phyloP scores from a whole-genome alignment of 1,140 invertebrate genomes.

The Drosophila seguyi region DNA sequence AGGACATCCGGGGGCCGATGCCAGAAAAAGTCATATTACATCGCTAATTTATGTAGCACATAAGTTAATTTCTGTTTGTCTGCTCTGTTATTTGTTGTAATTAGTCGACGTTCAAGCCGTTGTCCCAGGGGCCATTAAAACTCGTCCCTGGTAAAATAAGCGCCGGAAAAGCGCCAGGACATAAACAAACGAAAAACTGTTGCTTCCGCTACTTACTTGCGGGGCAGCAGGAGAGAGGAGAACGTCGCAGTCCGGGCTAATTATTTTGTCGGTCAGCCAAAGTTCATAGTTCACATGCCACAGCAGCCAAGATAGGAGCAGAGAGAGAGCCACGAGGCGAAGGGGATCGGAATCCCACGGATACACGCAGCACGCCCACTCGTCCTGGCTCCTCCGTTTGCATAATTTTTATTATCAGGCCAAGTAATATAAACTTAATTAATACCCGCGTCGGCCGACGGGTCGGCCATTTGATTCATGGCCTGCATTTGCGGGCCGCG shows the following conservation, averaged over 20 bases:
- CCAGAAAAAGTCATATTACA: slow-evolving; percentile 66
- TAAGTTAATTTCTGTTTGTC: slow-evolving; percentile 80
- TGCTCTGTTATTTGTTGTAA: slow-evolving; percentile 75
- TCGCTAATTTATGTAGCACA: slow-evolving; percentile 80
- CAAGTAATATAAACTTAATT: slow-evolving; percentile 80
- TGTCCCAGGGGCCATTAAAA: slow-evolving; percentile 70
- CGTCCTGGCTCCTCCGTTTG: slow-evolving; percentile 25
- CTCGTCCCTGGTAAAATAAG: slow-evolving; percentile 45
- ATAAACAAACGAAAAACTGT: slow-evolving; percentile 79
- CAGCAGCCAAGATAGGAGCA: slow-evolving; percentile 11
- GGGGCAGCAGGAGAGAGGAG: background rate
- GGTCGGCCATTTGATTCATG: slow-evolving; percentile 67
- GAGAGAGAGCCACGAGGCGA: background rate
- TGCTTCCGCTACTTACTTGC: slow-evolving; percentile 60
- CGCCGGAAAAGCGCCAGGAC: slow-evolving; percentile 50
- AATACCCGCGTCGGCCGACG: slow-evolving; percentile 48
- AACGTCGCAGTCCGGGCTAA: slow-evolving; percentile 57
- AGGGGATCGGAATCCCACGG: background rate
- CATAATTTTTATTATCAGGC: slow-evolving; percentile 76
- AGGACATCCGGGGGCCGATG: slow-evolving; percentile 2
- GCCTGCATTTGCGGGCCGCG: slow-evolving; percentile 55
- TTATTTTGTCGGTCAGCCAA: slow-evolving; percentile 79
- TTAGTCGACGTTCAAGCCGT: slow-evolving; percentile 74
- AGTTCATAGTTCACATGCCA: slow-evolving; percentile 80
- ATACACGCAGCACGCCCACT: slow-evolving; percentile 22